Base-by-base conservation (phyloP, 2,797 vertebrate genomes). In the Rhadinocentrus ornatus region DNA sequence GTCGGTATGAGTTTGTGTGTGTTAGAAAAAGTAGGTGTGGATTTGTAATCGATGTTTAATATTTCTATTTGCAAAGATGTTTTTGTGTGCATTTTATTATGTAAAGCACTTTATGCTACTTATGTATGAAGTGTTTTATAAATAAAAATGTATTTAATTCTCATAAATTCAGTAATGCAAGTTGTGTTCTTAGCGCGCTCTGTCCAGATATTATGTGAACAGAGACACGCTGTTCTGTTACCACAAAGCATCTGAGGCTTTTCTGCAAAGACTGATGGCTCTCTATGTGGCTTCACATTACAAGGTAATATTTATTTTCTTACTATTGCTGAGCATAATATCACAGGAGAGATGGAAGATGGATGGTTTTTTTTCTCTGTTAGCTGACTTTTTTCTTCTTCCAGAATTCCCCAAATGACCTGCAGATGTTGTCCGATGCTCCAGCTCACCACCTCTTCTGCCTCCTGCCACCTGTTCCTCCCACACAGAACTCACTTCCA, bases 361-460 rank as follows among this genome's bases (percentile, higher is more conserved):
- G 24, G 22, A 15, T 13, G n/a, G 4, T 26, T 3, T 34, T 10
- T 69, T 10, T 2, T 59, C 22, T 31, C 20, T 32, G 1, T 74
- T 66, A 57, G 35, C 48, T 70, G 18, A 75, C 66, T 22, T 29
- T 0, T 65, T 55, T 73, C 66, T n/a, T 68, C 11, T 12, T 89
- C 16, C 88, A 99, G 97, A 99, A 99, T 90, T 98, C 97, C 0
- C 98, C 98, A 46, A 99, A 97, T 18, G 98, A 99, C 69, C 96
- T 99, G 39, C 98, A 99, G 95, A 93, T 99, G 96, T 93, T 99
- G 53, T 99, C 98, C 0, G 98, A 99, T 20, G 98, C 98, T 1
- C 98, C 98, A 0, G 98, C 98, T 63, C 98, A 99, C 88, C 98
- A 98, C 67, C 96, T 99, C 59, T 99, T 99, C 88, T 99, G 98